Evolutionary conservation across 2,113 vertebrate genomes (phyloP).

Genomic region (Thunnus maccoyii): DNA sequence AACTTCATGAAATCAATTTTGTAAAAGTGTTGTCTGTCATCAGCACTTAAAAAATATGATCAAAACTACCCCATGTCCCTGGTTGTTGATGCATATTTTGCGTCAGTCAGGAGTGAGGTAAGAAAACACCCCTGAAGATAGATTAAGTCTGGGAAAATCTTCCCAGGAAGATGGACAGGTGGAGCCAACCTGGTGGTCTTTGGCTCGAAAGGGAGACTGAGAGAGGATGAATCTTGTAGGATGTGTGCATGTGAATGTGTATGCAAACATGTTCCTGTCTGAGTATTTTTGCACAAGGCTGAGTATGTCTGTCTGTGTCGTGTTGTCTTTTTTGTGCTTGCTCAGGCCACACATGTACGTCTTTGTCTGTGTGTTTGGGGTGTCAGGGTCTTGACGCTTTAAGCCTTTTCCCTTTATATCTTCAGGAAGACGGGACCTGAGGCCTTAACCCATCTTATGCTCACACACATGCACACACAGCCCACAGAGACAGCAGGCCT

Average conservation of each 20-base stretch:
- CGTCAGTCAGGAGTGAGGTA: constrained; percentile 18
- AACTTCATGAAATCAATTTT: not conserved
- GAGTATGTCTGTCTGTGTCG: constrained; percentile 17
- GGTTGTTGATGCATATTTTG: not conserved
- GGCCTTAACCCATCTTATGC: constrained; percentile 39
- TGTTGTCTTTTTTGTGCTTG: constrained; percentile 14
- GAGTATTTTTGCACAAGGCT: constrained; percentile 4
- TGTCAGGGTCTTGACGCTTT: constrained; percentile 71
- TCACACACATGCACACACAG: constrained; percentile 42
- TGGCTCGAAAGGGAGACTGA: not conserved
- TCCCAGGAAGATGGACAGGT: constrained; percentile 46
- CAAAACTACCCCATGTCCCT: not conserved
- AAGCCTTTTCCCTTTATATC: constrained; percentile 67
- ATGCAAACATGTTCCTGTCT: not conserved
- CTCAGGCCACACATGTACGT: constrained; percentile 73
- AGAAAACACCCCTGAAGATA: constrained; percentile 34
- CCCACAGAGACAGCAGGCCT: constrained; percentile 44
- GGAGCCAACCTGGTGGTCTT: constrained; percentile 62
- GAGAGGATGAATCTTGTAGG: not conserved
- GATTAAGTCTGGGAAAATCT: constrained; percentile 52
- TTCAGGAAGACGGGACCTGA: constrained; percentile 49
- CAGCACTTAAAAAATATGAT: too few species aligned
- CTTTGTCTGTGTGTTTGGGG: constrained; percentile 71
- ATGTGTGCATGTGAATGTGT: not conserved
- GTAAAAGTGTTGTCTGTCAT: too few species aligned